Percentiles rank a stretch among this genome's conserved stretches.
phyloP scores from a whole-genome alignment of 2,888 invertebrate species.

The Thera obeliscata region DNA sequence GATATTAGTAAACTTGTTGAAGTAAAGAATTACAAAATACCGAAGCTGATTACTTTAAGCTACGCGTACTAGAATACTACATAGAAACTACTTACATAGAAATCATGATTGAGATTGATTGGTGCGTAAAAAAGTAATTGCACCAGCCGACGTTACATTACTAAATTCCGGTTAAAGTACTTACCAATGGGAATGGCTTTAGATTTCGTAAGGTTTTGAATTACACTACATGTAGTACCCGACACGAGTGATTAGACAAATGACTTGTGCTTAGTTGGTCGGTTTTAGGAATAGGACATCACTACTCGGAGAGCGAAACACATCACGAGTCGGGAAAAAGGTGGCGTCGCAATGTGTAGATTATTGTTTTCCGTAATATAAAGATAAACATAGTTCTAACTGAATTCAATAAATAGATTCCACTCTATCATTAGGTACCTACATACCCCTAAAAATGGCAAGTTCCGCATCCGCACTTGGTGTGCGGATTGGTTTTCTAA shows the following conservation, averaged over 20 bases:
- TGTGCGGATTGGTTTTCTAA: no score
- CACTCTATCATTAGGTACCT: no score
- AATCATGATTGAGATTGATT: constrained; percentile 64
- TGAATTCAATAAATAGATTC: no score
- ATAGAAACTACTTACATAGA: constrained; percentile 38
- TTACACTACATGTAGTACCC: not conserved
- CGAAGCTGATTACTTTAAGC: constrained; percentile 15
- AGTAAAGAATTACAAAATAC: constrained; percentile 3
- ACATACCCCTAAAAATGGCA: no score
- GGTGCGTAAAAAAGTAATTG: constrained; percentile 66
- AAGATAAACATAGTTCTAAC: no score
- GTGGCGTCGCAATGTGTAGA: no score
- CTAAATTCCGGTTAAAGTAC: constrained; percentile 27
- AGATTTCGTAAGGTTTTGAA: constrained; percentile 15
- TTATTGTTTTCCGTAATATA: no score
- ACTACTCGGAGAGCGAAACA: no score
- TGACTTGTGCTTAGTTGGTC: not conserved
- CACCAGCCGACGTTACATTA: constrained; percentile 37
- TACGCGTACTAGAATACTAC: constrained; percentile 14
- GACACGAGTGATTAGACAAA: not conserved
- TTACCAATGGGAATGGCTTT: constrained; percentile 11
- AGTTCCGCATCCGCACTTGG: no score
- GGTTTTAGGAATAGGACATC: no score
- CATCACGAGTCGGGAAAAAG: no score
- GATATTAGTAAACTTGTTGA: no score